Evolutionary conservation across 2,797 vertebrate genomes (phyloP).

Genomic region (Periophthalmus magnuspinnatus): DNA sequence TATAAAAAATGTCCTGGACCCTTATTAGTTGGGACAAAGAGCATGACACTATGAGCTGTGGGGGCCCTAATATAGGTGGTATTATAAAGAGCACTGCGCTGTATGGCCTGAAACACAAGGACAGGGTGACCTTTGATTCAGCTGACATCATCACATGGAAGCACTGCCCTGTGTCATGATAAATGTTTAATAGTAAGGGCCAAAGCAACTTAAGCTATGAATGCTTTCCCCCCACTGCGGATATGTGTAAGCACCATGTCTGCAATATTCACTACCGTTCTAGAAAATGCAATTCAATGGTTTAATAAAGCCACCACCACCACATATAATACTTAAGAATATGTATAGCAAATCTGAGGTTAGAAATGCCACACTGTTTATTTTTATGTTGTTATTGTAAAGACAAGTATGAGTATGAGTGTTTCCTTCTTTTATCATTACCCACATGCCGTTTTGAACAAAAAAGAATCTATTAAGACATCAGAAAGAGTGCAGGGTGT

Average conservation of each 20-base stretch:
- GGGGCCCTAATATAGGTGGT: constrained; percentile 4
- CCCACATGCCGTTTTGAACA: too few species aligned
- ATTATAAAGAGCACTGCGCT: constrained; percentile 14
- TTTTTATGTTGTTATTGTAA: too few species aligned
- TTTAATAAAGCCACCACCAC: neutral
- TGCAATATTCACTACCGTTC: neutral
- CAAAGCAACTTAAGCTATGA: constrained; percentile 1
- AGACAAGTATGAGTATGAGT: too few species aligned
- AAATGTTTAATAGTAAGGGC: constrained; percentile 2
- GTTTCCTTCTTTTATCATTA: too few species aligned
- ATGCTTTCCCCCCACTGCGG: neutral
- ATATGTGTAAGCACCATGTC: constrained; percentile 7
- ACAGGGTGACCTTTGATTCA: constrained; percentile 34
- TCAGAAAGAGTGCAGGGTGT: too few species aligned
- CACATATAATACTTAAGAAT: too few species aligned
- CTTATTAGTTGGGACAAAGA: neutral
- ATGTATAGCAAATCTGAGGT: too few species aligned
- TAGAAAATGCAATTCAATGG: neutral
- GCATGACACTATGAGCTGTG: neutral
- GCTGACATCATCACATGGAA: constrained; percentile 11
- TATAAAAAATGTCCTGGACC: neutral
- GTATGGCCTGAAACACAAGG: constrained; percentile 37
- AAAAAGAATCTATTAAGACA: too few species aligned
- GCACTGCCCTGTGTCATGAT: constrained; percentile 5
- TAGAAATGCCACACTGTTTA: too few species aligned